Conservation (phyloP, 1,140 invertebrate genomes). For the Drosophila kanapiae region DNA sequence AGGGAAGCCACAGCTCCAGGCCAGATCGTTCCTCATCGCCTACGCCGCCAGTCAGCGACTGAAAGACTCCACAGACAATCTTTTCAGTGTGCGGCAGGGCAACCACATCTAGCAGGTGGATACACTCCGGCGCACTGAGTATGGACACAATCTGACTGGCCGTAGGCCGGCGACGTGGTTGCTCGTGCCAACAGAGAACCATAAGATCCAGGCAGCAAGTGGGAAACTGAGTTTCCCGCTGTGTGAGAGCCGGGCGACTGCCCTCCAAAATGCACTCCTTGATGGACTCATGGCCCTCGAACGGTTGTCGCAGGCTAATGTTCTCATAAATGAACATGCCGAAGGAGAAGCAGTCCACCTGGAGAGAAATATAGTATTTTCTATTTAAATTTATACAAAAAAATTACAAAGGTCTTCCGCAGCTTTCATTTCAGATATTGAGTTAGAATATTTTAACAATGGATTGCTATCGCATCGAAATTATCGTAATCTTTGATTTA, state of each 20-base stretch:
- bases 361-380: conserved; percentile 17
- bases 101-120: conserved; percentile 93
- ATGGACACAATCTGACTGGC: conserved; percentile 97
- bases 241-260: conserved; percentile 94
- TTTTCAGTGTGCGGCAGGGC: conserved; percentile 88
- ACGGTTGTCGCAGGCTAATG: conserved; percentile 96
- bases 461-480: too few species aligned
- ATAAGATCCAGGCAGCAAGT: conserved; percentile 97
- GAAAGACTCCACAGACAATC: conserved; percentile 86
- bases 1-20: conserved; percentile 90
- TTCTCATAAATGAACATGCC: conserved; percentile 99
- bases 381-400: too few species aligned
- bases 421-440: too few species aligned
- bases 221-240: conserved; percentile 93
- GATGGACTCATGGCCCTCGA: conserved; percentile 97
- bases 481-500: too few species aligned
- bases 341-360: conserved; percentile 99
- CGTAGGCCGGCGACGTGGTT: conserved; percentile 93
- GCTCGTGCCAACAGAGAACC: conserved; percentile 97
- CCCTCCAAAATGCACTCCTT: conserved; percentile 98
- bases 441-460: too few species aligned
- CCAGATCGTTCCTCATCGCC: conserved; percentile 71
- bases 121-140: conserved; percentile 95
- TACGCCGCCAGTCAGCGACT: conserved; percentile 21
- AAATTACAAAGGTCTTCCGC: too few species aligned